Conservation (phyloP, 53 echinoderm and acorn worm genomes). For the Glandiceps talaboti region DNA sequence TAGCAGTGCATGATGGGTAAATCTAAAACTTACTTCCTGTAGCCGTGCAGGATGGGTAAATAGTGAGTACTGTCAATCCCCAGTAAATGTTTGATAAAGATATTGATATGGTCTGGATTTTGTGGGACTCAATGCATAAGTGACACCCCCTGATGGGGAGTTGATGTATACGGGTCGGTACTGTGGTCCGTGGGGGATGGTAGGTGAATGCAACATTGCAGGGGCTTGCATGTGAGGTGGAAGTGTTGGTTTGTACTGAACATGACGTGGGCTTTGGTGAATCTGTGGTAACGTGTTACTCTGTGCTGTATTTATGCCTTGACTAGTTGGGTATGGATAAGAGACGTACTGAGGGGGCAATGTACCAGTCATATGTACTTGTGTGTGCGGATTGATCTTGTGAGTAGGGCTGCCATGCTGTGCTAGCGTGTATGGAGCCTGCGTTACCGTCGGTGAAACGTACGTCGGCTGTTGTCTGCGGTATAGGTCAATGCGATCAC, state of each 20-base stretch:
- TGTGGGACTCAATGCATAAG: constrained; percentile 84
- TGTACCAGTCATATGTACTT: constrained; percentile 18
- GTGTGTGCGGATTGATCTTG: constrained; percentile 35
- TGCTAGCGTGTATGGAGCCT: constrained; percentile 26
- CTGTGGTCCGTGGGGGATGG: constrained; percentile 45
- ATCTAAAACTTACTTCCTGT: constrained; percentile 19
- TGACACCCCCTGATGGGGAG: constrained; percentile 87
- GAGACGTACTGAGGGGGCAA: constrained; percentile 30
- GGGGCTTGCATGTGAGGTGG: constrained; percentile 47
- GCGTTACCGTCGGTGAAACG: constrained; percentile 30
- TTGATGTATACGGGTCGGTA: constrained; percentile 82
- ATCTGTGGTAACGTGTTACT: constrained; percentile 36
- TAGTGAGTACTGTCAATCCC: constrained; percentile 41
- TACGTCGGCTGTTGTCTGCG: constrained; percentile 22
- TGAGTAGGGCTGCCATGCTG: constrained; percentile 69
- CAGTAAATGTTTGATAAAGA: constrained; percentile 44
- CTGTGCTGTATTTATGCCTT: constrained; percentile 48
- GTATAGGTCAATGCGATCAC: constrained; percentile 7
- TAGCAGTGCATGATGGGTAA: constrained; percentile 24
- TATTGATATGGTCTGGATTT: constrained; percentile 51
- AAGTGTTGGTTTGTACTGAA: constrained; percentile 78
- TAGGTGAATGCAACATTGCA: constrained; percentile 71
- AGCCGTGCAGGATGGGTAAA: constrained; percentile 21
- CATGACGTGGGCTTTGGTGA: constrained; percentile 44
- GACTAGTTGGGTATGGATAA: constrained; percentile 55